A percentile compares a stretch with the other conserved stretches of the same genome.
Evolutionary conservation across 1,140 invertebrate genomes (phyloP).

Genomic region (Dendrolimus kikuchii): DNA sequence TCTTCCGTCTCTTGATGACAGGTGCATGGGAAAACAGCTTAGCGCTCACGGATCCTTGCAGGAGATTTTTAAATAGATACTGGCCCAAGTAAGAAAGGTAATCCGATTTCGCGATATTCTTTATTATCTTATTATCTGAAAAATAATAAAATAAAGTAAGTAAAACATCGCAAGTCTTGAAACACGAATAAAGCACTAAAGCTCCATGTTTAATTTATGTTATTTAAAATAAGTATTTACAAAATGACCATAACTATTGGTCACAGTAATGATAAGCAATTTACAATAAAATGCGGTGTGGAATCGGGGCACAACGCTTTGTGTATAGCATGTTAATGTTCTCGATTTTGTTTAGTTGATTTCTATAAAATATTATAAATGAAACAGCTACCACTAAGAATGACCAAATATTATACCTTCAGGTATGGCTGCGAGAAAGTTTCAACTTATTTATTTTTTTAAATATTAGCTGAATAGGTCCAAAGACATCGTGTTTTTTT

Average conservation of each 20-base stretch:
- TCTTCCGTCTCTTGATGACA: too few species aligned
- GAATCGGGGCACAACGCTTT: constrained; percentile 47
- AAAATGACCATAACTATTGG: constrained; percentile 16
- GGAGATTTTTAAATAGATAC: too few species aligned
- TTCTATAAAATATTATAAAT: constrained; percentile 72
- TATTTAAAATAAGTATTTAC: constrained; percentile 6
- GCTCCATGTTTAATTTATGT: background rate
- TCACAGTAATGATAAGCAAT: constrained; percentile 45
- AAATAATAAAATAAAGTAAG: too few species aligned
- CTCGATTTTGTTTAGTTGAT: constrained; percentile 67
- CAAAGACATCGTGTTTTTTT: too few species aligned
- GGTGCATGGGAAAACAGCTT: too few species aligned
- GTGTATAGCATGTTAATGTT: constrained; percentile 59
- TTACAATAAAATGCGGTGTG: constrained; percentile 44
- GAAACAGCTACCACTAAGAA: constrained; percentile 68
- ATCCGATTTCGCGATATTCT: too few species aligned
- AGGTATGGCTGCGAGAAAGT: constrained; percentile 32
- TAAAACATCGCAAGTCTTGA: too few species aligned
- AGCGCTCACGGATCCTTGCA: too few species aligned
- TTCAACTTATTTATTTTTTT: constrained; percentile 4
- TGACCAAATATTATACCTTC: constrained; percentile 62
- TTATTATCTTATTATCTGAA: too few species aligned
- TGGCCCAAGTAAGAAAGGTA: too few species aligned
- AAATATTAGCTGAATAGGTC: background rate
- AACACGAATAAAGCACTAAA: too few species aligned